phyloP scores from a whole-genome alignment of 2,888 invertebrate genomes.

The Strigamia transsilvanica region DNA sequence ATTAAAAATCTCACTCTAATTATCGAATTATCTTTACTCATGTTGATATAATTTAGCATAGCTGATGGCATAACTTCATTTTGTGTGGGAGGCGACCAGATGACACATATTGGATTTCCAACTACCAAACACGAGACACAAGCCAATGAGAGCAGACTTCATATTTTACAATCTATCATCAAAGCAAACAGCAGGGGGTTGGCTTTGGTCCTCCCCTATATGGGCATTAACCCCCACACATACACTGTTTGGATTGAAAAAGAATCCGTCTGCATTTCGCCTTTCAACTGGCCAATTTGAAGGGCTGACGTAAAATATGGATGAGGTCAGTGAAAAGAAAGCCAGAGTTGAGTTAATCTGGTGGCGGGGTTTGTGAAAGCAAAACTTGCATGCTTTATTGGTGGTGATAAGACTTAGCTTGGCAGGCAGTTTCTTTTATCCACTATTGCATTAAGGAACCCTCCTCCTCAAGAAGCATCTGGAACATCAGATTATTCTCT shows the following conservation, averaged over 20 bases:
- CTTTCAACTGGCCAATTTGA: constrained; percentile 42
- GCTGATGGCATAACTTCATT: constrained; percentile 25
- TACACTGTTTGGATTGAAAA: neutral
- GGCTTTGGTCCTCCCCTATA: constrained; percentile 24
- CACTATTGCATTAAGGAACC: neutral
- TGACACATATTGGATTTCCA: constrained; percentile 36
- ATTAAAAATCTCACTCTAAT: neutral
- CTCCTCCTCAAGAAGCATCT: constrained; percentile 24
- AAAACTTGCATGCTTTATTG: constrained; percentile 23
- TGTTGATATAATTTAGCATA: constrained; percentile 10
- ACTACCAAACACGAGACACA: neutral
- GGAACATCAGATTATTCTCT: neutral
- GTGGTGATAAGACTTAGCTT: constrained; percentile 17
- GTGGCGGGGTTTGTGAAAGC: constrained; percentile 38
- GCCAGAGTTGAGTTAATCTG: constrained; percentile 24
- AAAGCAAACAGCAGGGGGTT: constrained; percentile 34
- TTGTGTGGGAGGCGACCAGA: constrained; percentile 34
- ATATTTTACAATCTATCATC: constrained; percentile 36
- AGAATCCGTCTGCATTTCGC: constrained; percentile 21
- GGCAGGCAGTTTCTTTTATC: constrained; percentile 44
- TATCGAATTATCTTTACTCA: neutral
- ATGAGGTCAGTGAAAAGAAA: constrained; percentile 18
- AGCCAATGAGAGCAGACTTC: constrained; percentile 10
- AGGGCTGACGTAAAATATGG: constrained; percentile 22
- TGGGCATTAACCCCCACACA: constrained; percentile 39